phyloP scores from a whole-genome alignment of 2,888 invertebrate genomes.

The Tachina lurida region DNA sequence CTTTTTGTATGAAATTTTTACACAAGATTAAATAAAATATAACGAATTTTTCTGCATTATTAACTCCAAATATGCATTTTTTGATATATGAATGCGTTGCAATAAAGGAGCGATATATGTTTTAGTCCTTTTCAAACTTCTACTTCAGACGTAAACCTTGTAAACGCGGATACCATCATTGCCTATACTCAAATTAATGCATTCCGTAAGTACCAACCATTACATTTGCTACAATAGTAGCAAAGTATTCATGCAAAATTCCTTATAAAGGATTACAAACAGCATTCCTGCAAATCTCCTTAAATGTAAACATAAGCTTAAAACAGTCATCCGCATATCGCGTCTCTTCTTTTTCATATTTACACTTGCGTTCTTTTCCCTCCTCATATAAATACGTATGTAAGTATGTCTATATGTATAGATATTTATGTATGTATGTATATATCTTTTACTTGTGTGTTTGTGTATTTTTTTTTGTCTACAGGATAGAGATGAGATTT shows the following conservation, averaged over 20 bases:
- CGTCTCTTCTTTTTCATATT: slow-evolving; percentile 16
- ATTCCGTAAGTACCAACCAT: not conserved
- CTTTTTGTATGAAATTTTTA: too few species aligned
- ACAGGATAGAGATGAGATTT: slow-evolving; percentile 30
- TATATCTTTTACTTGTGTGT: not conserved
- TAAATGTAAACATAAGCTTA: slow-evolving; percentile 9
- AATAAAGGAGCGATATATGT: too few species aligned
- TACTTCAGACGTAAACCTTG: too few species aligned
- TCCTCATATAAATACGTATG: too few species aligned
- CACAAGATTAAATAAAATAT: too few species aligned
- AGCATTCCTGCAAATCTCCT: slow-evolving; percentile 14
- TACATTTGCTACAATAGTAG: not conserved
- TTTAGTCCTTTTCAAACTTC: too few species aligned
- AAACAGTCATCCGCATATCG: not conserved
- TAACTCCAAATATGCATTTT: too few species aligned
- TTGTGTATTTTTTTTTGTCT: not conserved
- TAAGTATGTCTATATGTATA: too few species aligned
- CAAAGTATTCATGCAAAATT: not conserved
- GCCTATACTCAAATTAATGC: not conserved
- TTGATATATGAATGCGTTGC: too few species aligned
- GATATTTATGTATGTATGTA: too few species aligned
- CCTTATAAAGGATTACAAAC: not conserved
- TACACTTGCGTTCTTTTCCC: not conserved
- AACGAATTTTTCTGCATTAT: too few species aligned
- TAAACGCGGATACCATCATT: not conserved